Evolutionary conservation across 2,113 vertebrate species (phyloP), one percentile per base, ranked within the genome.

Genomic region (Nothocercus nigrocapillus): DNA sequence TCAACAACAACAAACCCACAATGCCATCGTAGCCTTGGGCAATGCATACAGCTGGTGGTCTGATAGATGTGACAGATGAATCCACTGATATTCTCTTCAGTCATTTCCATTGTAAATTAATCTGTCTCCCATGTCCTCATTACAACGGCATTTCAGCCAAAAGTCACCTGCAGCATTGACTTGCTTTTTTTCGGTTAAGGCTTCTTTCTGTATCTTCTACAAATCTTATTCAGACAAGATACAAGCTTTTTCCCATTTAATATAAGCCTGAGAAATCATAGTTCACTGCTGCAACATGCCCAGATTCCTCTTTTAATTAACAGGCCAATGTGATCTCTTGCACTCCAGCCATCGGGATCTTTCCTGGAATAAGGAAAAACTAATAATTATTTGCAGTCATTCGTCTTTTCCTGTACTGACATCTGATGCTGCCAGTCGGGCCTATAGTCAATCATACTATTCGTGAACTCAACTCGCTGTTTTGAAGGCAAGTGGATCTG

Each of bases 281-380:
- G 22, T 45, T 88, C 73, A 21, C 22, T 49, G 66, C 68, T 92
- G 82, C 54, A 81, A 12, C 82, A 44, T 84, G 74, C 89, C 89
- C 76, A 90, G 68, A 58, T 75, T 76, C 54, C 28, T 28, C 64
- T 86, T 72, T 85, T 93, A 85, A 93, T 93, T 93, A 53, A 58
- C 54, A 5, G 4, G 21, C 67, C 72, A 42, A 8, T 2, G 9
- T 93, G 84, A 72, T 62, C 40, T 54, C 81, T 92, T 88, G 51
- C 70, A 66, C 69, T 95, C n/a, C 13, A 63, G 58, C 47, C 82
- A 91, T 27, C 82, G 32, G 58, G 74, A 36, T 82, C 91, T 88
- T 95, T 96, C 93, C 93, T 95, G 94, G 93, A 97, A 97, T 81
- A 92, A 76, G 67, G 67, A 96, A 96, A 85, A 88, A 89, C 15